phyloP scores from a whole-genome alignment of 1,140 invertebrate species.

The Acarapis woodi region DNA sequence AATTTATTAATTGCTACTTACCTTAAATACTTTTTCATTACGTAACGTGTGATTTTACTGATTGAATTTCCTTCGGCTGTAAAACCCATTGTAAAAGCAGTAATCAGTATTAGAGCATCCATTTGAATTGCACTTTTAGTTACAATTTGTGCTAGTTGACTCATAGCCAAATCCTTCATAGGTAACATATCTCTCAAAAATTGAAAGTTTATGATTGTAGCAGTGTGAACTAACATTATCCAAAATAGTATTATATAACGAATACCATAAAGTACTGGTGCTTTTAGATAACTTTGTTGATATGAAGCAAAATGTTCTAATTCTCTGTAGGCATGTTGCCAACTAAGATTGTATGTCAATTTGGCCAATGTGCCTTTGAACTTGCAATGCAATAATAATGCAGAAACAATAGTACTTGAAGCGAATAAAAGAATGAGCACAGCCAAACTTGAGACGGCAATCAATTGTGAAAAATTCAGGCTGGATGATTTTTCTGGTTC shows the following conservation, averaged over 20 bases:
- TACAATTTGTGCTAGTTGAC: constrained; percentile 4
- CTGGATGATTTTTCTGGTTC: not conserved
- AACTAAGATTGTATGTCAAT: not conserved
- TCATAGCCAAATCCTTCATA: constrained; percentile 5
- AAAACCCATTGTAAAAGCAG: constrained; percentile 8
- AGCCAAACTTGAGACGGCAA: constrained; percentile 1
- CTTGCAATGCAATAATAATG: not conserved
- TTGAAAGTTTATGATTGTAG: constrained; percentile 8
- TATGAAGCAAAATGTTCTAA: not conserved
- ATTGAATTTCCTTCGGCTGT: not conserved
- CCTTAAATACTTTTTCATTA: too few relatives aligned
- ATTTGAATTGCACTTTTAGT: constrained; percentile 10
- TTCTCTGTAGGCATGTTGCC: not conserved
- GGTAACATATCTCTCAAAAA: constrained; percentile 8
- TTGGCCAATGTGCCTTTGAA: not conserved
- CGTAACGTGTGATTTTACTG: too few relatives aligned
- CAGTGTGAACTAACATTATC: constrained; percentile 9
- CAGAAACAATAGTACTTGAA: not conserved
- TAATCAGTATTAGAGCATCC: constrained; percentile 8
- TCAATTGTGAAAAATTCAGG: constrained; percentile 2
- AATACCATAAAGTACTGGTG: constrained; percentile 7
- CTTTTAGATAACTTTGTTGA: not conserved
- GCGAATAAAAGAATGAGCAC: not conserved
- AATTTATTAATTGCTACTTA: too few relatives aligned
- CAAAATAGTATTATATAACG: constrained; percentile 7